Percentiles rank a stretch among this genome's conserved stretches.
These are phyloP conservation scores for Perca schrenkii DNA, from an alignment of 2,113 vertebrate genomes.

Conservation along the genomic window DNA sequence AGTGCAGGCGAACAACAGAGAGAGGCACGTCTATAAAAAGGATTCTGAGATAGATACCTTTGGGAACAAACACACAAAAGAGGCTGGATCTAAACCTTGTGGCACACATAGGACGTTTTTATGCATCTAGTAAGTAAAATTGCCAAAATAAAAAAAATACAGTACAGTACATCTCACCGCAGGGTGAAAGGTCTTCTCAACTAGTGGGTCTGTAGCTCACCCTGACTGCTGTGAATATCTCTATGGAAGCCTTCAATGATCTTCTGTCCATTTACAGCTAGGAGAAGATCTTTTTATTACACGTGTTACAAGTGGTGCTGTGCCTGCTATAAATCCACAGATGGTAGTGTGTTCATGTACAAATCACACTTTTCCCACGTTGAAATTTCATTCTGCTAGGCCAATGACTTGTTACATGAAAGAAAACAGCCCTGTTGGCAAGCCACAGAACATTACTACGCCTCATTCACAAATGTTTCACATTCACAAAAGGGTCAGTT, in stretches of 20 bases:
- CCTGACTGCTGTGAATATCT: neutral
- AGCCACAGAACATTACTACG: neutral
- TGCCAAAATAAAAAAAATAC: neutral
- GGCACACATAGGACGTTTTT: neutral
- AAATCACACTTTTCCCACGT: neutral
- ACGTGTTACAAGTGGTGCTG: neutral
- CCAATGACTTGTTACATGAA: neutral
- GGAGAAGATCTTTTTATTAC: neutral
- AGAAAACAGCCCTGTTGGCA: neutral
- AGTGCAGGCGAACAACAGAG: slow-evolving; percentile 51
- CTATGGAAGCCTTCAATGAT: neutral
- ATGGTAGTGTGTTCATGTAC: neutral
- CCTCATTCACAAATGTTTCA: neutral
- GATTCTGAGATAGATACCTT: neutral
- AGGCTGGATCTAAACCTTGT: neutral
- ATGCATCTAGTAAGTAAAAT: slow-evolving; percentile 1
- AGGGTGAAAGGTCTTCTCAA: neutral
- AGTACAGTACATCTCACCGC: neutral
- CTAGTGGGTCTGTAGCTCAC: neutral
- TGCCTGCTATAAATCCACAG: neutral
- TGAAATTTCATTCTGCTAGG: neutral
- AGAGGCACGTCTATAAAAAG: slow-evolving; percentile 44
- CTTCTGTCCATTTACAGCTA: neutral
- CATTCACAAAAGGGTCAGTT: neutral
- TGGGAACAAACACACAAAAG: slow-evolving; percentile 12